Base-by-base conservation (phyloP, 1,140 invertebrate genomes). In the Orchesella cincta region DNA sequence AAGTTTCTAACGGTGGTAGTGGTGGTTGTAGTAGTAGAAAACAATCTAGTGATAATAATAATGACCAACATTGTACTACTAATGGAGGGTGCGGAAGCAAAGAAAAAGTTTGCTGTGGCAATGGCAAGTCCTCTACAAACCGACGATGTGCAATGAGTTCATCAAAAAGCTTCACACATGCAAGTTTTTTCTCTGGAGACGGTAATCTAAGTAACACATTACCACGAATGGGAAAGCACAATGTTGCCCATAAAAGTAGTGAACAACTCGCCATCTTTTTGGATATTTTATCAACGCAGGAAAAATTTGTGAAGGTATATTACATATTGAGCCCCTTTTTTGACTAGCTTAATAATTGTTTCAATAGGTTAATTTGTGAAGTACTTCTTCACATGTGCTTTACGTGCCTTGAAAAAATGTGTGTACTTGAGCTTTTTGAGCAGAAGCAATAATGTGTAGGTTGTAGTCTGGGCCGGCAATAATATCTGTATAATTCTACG, bases 201-300 rank as follows among this genome's bases (percentile, higher is more conserved):
- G n/a, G 33, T 62, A 74, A 51, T 31, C n/a, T 76, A 35, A 78
- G 73, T 57, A 80, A 80, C 34, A 80, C 79, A 5, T 46, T 80
- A 1, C 79, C 79, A 8, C 62, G 75, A n/a, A 76, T 77, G 51
- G 72, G 75, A 29, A 78, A 76, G 29, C 73, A 74, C 52, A 72
- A 57, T 1, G 57, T 26, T 14, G 54, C 67, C 20, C 34, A 76
- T 31, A 75, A 74, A n/a, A 76, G 79, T 33, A 75, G 62, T 46
- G 91, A 93, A 84, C 92, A 92, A 83, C 88, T 93, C 80, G 89
- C 90, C 16, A 87, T 93, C 18, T 92, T 93, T 84, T 90, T 93
- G 82, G 92, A 93, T 78, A 93, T 93, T 78, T 87, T 93, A 82
- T 92, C 93, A 82, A 90, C 91, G 18, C 92, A 93, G 86, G 91